Evolutionary conservation across 2,888 invertebrate genomes (phyloP), one percentile per base, ranked within the genome.

Genomic region (Hanleya hanleyi): DNA sequence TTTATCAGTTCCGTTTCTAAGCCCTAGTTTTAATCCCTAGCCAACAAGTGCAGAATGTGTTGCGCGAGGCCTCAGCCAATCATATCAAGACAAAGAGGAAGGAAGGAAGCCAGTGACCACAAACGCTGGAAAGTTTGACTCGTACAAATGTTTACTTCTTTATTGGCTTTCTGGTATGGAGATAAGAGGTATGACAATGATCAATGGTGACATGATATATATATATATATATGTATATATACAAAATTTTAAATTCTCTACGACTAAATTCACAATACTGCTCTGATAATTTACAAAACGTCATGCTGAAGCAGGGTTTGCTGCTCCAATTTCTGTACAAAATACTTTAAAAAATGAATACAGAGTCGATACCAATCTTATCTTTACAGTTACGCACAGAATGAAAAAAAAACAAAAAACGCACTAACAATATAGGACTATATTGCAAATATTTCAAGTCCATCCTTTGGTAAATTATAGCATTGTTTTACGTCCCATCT

Each of bases 31-130:
- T n/a, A 57, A 61, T 33, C 32, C 68, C 32, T 32, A 36, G 64
- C 38, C 26, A 35, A 29, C 36, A 71, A 79, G 77, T 77, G 77
- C 77, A 79, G 77, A 79, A 77, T 78, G 70, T 74, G 69, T 70
- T 51, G 68, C 7, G 47, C 47, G 2, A 47, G 47, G 47, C 47
- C 47, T 47, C 22, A n/a, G 22, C 47, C 47, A 47, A 18, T n/a
- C 47, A 47, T 22, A 47, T 22, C 18, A 22, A 47, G 22, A 47
- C 47, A 47, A 47, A 18, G 22, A 18, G 7, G 47, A 47, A 47
- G 47, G 22, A n/a, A n/a, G n/a, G n/a, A n/a, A n/a, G n/a, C n/a
- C 47, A 47, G 47, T 22, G 22, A 47, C 47, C 22, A 47, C 47
- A 47, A 47, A 47, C 47, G 22, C 47, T n/a, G 47, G n/a, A n/a